Percentiles rank a stretch among this genome's conserved stretches.
These are phyloP conservation scores for Chloropsis hardwickii DNA, from an alignment of 2,113 vertebrate genomes.

Conservation along the genomic window DNA sequence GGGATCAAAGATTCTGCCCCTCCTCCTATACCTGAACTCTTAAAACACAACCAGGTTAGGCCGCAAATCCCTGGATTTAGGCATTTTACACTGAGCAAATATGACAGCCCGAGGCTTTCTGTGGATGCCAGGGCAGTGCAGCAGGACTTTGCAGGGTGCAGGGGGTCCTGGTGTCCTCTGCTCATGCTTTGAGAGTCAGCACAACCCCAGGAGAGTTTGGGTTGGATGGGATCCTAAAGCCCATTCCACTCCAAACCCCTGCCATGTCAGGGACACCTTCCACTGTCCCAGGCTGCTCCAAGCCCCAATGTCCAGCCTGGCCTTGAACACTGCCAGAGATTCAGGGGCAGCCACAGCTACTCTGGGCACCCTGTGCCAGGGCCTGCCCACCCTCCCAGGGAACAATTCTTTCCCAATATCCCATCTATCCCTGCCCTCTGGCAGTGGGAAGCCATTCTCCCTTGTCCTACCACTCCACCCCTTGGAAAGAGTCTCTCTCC, in stretches of 20 bases:
- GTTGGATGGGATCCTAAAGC: not conserved
- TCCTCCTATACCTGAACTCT: not conserved
- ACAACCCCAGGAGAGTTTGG: not conserved
- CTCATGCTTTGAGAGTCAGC: not conserved
- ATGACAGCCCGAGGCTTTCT: not conserved
- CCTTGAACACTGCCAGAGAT: not conserved
- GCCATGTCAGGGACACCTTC: not conserved
- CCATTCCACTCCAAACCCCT: not conserved
- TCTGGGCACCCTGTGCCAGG: not conserved
- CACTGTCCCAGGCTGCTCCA: not conserved
- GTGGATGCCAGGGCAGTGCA: not conserved
- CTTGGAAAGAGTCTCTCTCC: fast-evolving
- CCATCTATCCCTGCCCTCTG: not conserved
- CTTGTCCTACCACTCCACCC: fast-evolving
- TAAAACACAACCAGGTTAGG: not conserved
- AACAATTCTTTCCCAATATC: not conserved
- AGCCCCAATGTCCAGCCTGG: not conserved
- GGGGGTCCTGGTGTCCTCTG: not conserved
- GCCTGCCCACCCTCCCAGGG: not conserved
- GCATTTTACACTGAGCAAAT: not conserved
- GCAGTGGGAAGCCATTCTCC: not conserved
- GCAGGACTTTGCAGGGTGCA: not conserved
- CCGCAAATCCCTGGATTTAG: not conserved
- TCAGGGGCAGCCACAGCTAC: not conserved
- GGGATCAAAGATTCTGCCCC: not conserved